Evolutionary conservation across 2,113 vertebrate species (phyloP).

Genomic region (Myiopsitta monachus): DNA sequence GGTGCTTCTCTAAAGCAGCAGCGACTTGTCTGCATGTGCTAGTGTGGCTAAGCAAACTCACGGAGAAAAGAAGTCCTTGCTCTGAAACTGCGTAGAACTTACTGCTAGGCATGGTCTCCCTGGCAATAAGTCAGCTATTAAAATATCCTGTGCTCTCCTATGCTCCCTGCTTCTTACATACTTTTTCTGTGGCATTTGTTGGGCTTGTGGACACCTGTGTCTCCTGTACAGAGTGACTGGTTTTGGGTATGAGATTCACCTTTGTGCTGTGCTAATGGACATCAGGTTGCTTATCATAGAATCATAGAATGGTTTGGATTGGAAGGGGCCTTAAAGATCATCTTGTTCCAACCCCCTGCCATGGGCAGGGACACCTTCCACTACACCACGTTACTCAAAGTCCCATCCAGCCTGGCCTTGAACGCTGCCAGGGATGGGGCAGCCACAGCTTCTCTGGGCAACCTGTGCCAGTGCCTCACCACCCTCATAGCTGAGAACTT

Average conservation of each 20-base stretch:
- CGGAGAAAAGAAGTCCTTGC: background rate
- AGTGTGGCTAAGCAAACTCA: background rate
- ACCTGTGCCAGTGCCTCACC: no score
- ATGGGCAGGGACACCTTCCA: background rate
- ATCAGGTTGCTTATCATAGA: background rate
- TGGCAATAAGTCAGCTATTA: background rate
- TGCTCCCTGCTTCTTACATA: background rate
- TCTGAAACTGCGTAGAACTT: background rate
- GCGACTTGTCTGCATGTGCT: rapidly evolving
- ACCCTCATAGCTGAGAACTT: no score
- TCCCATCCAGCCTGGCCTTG: no score
- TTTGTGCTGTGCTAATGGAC: background rate
- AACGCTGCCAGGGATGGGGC: no score
- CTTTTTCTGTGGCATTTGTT: background rate
- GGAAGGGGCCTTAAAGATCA: background rate
- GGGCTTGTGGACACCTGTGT: background rate
- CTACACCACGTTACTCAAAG: background rate
- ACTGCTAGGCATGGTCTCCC: background rate
- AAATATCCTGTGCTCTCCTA: rapidly evolving
- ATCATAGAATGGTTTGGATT: background rate
- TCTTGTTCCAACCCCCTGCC: background rate
- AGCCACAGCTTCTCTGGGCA: no score
- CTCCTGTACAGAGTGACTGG: background rate
- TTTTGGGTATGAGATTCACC: background rate
- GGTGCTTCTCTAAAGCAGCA: background rate